A percentile compares a stretch with the other conserved stretches of the same genome.
Evolutionary conservation across 2,113 vertebrate genomes (phyloP).

Genomic region (Girardinichthys multiradiatus): DNA sequence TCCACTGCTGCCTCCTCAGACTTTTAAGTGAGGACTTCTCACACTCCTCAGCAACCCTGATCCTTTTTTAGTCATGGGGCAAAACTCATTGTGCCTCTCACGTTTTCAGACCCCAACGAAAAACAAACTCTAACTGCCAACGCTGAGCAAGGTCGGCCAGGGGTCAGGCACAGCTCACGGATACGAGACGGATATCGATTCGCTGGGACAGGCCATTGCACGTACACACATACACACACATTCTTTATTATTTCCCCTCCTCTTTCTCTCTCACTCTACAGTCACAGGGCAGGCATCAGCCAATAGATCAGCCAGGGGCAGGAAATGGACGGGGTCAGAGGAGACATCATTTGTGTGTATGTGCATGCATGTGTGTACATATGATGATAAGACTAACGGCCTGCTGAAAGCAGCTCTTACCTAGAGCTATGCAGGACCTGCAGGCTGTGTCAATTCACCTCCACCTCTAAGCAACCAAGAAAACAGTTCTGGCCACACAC

Average conservation of each 20-base stretch:
- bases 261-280: slow-evolving; percentile 52
- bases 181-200: slow-evolving; percentile 81
- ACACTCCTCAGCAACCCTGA: slow-evolving; percentile 38
- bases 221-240: slow-evolving; percentile 32
- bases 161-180: slow-evolving; percentile 77
- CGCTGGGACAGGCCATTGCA: slow-evolving; percentile 66
- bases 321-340: slow-evolving; percentile 75
- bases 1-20: slow-evolving; percentile 15
- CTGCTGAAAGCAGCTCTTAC: slow-evolving; percentile 66
- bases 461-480: slow-evolving; percentile 40
- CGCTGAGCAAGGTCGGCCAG: slow-evolving; percentile 70
- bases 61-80: slow-evolving; percentile 60
- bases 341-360: slow-evolving; percentile 46
- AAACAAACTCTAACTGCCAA: slow-evolving; percentile 57
- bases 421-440: slow-evolving; percentile 59
- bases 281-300: slow-evolving; percentile 71
- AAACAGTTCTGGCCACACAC: slow-evolving; percentile 43
- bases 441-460: slow-evolving; percentile 56
- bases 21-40: slow-evolving; percentile 48
- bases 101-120: slow-evolving; percentile 57
- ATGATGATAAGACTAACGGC: slow-evolving; percentile 75
- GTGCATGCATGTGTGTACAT: slow-evolving; percentile 21
- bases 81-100: slow-evolving; percentile 64
- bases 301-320: slow-evolving; percentile 81
- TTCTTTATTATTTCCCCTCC: slow-evolving; percentile 39